These are phyloP conservation scores for Forbesichthys agassizii DNA, from an alignment of 2,113 vertebrate species.

Conservation along the genomic window DNA sequence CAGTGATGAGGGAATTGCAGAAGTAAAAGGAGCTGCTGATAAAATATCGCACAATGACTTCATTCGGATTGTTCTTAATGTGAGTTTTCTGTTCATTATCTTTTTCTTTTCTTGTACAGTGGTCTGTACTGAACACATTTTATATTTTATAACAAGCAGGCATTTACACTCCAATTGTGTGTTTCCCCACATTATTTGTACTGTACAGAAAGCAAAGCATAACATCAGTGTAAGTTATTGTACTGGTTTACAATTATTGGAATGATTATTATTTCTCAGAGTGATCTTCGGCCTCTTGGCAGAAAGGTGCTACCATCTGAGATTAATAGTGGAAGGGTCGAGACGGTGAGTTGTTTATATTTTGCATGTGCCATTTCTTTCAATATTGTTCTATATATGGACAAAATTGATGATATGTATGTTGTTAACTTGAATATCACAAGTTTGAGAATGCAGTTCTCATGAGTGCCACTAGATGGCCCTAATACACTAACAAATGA, in stretches of 20 bases:
- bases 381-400: too few species aligned
- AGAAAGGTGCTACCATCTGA: slow-evolving; percentile 90
- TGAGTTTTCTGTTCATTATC: slow-evolving; percentile 74
- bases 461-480: slow-evolving; percentile 65
- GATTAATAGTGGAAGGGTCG: slow-evolving; percentile 92
- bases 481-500: slow-evolving; percentile 34
- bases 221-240: neutral
- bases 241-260: neutral
- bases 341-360: slow-evolving; percentile 81
- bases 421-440: too few species aligned
- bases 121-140: neutral
- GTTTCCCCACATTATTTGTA: too few species aligned
- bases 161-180: neutral
- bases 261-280: slow-evolving; percentile 77
- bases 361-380: too few species aligned
- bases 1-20: slow-evolving; percentile 92
- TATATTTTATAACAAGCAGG: neutral
- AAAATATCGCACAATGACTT: slow-evolving; percentile 84
- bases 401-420: too few species aligned
- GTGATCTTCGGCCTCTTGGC: slow-evolving; percentile 92
- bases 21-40: slow-evolving; percentile 84
- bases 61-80: slow-evolving; percentile 91
- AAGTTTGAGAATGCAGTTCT: slow-evolving; percentile 30
- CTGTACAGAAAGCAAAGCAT: too few species aligned
- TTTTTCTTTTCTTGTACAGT: neutral